phyloP scores from a whole-genome alignment of 2,888 invertebrate genomes.

The Metellina segmentata region DNA sequence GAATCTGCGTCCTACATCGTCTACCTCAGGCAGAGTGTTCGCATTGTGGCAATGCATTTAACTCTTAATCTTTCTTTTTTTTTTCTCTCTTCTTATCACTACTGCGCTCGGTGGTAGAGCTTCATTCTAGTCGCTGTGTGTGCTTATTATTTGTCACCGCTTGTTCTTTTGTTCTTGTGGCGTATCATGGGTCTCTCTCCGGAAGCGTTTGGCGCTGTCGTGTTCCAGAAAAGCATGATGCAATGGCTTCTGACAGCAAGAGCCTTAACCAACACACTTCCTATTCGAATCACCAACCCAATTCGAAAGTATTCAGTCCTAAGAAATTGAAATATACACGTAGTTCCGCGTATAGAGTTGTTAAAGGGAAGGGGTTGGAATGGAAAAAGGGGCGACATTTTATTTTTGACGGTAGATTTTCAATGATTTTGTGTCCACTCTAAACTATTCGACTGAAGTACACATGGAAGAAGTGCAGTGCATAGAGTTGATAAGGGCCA shows the following conservation, averaged over 20 bases:
- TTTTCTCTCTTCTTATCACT: not conserved
- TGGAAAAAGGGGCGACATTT: too few relatives aligned
- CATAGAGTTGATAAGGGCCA: too few relatives aligned
- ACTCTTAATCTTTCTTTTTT: not conserved
- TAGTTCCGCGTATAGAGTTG: too few relatives aligned
- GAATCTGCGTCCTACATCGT: slow-evolving; percentile 3
- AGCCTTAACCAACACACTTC: too few relatives aligned
- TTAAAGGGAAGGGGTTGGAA: too few relatives aligned
- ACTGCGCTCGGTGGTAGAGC: not conserved
- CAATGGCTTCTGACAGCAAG: not conserved
- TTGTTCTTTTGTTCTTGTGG: slow-evolving; percentile 31
- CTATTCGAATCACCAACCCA: too few relatives aligned
- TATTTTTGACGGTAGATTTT: too few relatives aligned
- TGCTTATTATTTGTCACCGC: slow-evolving; percentile 5
- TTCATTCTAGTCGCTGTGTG: not conserved
- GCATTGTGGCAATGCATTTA: not conserved
- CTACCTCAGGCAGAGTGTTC: not conserved
- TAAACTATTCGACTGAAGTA: too few relatives aligned
- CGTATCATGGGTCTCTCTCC: slow-evolving; percentile 9
- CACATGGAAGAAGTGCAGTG: too few relatives aligned
- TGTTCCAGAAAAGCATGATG: slow-evolving; percentile 37
- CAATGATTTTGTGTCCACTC: too few relatives aligned
- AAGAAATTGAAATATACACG: too few relatives aligned
- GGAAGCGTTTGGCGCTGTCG: slow-evolving; percentile 27
- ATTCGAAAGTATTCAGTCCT: too few relatives aligned